Base-by-base conservation (phyloP, 2,888 invertebrate genomes). In the Cynaeus angustus region DNA sequence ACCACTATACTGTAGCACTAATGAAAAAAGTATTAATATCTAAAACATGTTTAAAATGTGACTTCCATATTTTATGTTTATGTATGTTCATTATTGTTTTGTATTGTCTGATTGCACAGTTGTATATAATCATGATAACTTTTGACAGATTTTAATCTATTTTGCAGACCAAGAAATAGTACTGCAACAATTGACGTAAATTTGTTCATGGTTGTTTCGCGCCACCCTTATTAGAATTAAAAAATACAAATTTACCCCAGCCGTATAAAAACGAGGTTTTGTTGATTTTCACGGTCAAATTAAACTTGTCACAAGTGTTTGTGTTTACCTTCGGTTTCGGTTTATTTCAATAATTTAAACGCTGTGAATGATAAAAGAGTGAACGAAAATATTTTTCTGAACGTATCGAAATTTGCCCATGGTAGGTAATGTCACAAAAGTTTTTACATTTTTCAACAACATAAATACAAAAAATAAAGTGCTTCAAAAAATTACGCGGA, bases 291-390 rank as follows among this genome's bases (percentile, higher is more conserved):
- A 26, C 46, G 45, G 9, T 12, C 45, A 59, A 56, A 59, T 59
- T 59, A 59, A 59, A 59, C 59, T 46, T 46, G 45, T 46, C 46
- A 33, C 45, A 46, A 59, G 59, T 59, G 59, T 58, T 58, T 58
- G 26, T 58, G 56, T 59, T 59, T 59, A 59, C 59, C 45, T 59
- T 59, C 8, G 59, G 14, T 46, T 59, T 46, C 45, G 33, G 59
- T 59, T 59, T 59, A 13, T 59, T 45, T 45, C 59, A 59, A 59
- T 59, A 59, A 59, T 59, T 59, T 59, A 45, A 45, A n/a, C 45
- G n/a, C 43, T 33, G 33, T 9, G 28, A 26, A 28, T 58, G 41
- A 28, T 41, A 43, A 58, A 43, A n/a, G 45, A 13, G 45, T 59
- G 28, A 33, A 33, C 28, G 43, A 14, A 37, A 21, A 45, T 59